phyloP scores from a whole-genome alignment of 2,797 vertebrate genomes.

The Halcyon badia region DNA sequence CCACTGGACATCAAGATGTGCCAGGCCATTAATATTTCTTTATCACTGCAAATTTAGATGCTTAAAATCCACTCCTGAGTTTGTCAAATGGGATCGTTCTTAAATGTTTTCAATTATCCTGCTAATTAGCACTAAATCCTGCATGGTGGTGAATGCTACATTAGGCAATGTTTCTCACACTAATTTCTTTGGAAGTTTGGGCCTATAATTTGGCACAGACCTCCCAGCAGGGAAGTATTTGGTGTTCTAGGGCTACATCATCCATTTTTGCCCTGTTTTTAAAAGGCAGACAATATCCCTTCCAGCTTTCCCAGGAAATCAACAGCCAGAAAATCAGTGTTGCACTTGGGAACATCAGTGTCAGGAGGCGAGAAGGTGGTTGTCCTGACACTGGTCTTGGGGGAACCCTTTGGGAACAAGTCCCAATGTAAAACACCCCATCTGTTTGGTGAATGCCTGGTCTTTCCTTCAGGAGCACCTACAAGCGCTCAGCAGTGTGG shows the following conservation, averaged over 20 bases:
- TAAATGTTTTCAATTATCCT: conserved; percentile 22
- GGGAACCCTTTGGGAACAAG: background rate
- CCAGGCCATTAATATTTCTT: conserved; percentile 52
- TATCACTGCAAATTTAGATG: background rate
- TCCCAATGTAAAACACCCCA: background rate
- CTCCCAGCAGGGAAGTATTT: background rate
- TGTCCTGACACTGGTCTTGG: accelerated
- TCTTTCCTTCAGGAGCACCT: background rate
- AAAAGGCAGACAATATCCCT: background rate
- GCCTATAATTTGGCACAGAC: background rate
- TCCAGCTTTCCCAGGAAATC: background rate
- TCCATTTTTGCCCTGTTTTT: background rate
- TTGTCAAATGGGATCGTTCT: conserved; percentile 31
- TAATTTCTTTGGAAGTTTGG: background rate
- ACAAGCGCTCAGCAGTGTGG: accelerated
- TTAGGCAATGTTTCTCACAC: accelerated
- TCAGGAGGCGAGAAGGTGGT: background rate
- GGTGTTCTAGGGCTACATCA: background rate
- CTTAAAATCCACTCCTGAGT: background rate
- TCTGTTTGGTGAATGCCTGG: accelerated
- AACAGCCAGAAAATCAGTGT: background rate
- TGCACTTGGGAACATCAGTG: accelerated
- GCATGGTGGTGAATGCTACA: background rate
- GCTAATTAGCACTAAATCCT: background rate
- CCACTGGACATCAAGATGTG: background rate